Evolutionary conservation across 2,113 vertebrate genomes (phyloP).

Genomic region (Copsychus sechellarum): DNA sequence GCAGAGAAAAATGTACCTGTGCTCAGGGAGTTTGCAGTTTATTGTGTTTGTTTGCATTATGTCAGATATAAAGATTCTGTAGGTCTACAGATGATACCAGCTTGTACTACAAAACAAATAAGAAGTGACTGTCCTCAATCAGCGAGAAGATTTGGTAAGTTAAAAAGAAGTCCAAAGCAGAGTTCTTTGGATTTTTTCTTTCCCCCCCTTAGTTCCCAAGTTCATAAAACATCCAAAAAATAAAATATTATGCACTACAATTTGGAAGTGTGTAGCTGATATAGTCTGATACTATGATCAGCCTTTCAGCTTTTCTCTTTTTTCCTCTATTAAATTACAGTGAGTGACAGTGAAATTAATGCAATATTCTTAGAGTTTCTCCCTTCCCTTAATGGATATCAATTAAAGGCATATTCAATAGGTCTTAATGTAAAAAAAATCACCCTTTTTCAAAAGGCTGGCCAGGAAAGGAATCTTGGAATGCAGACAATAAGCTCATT

Average conservation of each 20-base stretch:
- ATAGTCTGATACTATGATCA: not conserved
- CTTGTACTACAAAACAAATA: slow-evolving; percentile 73
- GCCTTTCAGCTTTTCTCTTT: not conserved
- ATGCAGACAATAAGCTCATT: not conserved
- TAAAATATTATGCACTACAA: not conserved
- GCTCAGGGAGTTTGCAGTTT: not conserved
- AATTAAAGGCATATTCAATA: not conserved
- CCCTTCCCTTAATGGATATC: not conserved
- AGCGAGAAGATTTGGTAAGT: slow-evolving; percentile 87
- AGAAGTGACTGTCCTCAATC: slow-evolving; percentile 84
- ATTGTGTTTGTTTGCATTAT: slow-evolving; percentile 29
- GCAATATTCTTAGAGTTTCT: not conserved
- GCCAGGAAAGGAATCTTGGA: slow-evolving; percentile 11
- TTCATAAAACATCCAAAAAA: not conserved
- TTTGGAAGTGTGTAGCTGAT: not conserved
- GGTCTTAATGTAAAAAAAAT: not conserved
- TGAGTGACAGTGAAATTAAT: slow-evolving; percentile 19
- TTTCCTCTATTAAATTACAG: not conserved
- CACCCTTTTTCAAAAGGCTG: not conserved
- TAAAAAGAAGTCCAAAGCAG: not conserved
- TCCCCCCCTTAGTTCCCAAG: not conserved
- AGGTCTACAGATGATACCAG: slow-evolving; percentile 85
- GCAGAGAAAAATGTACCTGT: not conserved
- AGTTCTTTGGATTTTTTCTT: not conserved
- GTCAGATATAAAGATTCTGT: slow-evolving; percentile 85